Evolutionary conservation across 2,797 vertebrate genomes (phyloP).

Genomic region (Melanotaenia boesemani): DNA sequence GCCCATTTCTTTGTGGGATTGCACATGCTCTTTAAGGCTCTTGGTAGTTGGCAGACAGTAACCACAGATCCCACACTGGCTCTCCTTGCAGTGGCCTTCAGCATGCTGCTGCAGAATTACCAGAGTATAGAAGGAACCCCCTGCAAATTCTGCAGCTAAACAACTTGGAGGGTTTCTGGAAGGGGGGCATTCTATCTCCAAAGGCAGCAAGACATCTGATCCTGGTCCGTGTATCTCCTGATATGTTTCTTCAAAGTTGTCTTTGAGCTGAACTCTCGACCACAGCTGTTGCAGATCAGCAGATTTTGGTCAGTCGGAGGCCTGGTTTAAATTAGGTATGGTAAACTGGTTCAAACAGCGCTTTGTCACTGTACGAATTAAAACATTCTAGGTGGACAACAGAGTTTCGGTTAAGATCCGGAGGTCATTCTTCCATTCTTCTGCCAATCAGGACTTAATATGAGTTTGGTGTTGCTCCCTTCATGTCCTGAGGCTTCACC

Average conservation of each 20-base stretch:
- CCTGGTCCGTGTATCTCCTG: background rate
- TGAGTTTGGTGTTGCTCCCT: background rate
- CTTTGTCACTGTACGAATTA: background rate
- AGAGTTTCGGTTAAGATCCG: background rate
- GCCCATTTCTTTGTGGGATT: background rate
- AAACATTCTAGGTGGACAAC: background rate
- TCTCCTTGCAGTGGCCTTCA: constrained; percentile 6
- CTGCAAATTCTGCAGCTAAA: constrained; percentile 2
- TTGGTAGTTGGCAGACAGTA: background rate
- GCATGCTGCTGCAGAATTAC: constrained; percentile 2
- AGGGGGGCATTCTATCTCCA: background rate
- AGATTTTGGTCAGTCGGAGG: background rate
- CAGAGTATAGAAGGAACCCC: background rate
- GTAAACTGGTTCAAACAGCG: background rate
- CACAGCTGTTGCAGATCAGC: constrained; percentile 9
- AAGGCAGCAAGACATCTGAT: background rate
- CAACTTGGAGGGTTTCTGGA: background rate
- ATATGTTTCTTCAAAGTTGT: constrained; percentile 1
- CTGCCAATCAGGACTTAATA: background rate
- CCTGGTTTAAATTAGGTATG: background rate
- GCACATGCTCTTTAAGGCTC: background rate
- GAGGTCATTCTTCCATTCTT: background rate
- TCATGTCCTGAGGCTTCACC: background rate
- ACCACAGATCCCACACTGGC: constrained; percentile 1
- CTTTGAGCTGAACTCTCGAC: constrained; percentile 25